phyloP scores from a whole-genome alignment of 1,140 invertebrate genomes.

The Mycetomoellerius zeteki region DNA sequence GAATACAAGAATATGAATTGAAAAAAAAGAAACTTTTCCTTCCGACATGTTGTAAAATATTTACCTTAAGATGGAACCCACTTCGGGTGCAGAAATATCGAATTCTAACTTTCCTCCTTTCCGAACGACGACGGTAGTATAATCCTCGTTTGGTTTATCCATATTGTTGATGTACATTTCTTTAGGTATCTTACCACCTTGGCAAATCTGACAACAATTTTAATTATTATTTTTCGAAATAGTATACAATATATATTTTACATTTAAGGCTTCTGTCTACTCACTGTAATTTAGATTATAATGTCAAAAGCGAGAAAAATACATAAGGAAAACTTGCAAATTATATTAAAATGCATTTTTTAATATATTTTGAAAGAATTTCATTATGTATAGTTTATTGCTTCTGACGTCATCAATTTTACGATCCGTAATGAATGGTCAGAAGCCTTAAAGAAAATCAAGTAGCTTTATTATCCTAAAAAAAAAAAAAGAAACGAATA shows the following conservation, averaged over 20 bases:
- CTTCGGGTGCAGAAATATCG: slow-evolving; percentile 89
- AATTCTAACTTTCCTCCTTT: slow-evolving; percentile 92
- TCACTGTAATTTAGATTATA: too few species aligned
- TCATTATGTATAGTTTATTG: too few species aligned
- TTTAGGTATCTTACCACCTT: slow-evolving; percentile 94
- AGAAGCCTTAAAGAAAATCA: not conserved
- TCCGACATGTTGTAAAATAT: not conserved
- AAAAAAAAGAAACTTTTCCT: not conserved
- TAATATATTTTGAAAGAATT: too few species aligned
- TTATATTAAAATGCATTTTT: too few species aligned
- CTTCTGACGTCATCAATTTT: too few species aligned
- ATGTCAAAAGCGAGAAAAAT: too few species aligned
- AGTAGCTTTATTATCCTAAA: slow-evolving; percentile 1
- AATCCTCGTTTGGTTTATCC: slow-evolving; percentile 88
- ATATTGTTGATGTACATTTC: slow-evolving; percentile 88
- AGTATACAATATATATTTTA: not conserved
- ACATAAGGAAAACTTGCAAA: too few species aligned
- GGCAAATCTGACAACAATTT: slow-evolving; percentile 88
- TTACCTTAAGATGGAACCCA: slow-evolving; percentile 90
- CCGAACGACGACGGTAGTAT: slow-evolving; percentile 89
- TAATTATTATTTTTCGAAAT: slow-evolving; percentile 53
- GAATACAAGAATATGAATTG: slow-evolving; percentile 69
- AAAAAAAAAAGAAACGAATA: too few species aligned
- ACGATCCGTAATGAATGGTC: too few species aligned
- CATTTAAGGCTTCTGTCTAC: not conserved